phyloP scores from a whole-genome alignment of 2,888 invertebrate species.

The Lithophane socia region DNA sequence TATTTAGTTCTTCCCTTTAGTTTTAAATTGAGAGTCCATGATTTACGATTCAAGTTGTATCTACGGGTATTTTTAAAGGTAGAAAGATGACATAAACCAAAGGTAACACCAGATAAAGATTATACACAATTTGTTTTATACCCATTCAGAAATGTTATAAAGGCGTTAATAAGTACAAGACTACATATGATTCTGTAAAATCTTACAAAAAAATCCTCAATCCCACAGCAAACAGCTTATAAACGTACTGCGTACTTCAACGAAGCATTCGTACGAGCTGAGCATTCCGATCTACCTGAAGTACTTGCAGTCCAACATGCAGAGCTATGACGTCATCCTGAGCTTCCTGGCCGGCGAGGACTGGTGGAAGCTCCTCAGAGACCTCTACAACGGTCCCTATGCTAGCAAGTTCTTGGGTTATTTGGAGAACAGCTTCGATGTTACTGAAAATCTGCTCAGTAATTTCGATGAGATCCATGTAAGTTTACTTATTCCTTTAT shows the following conservation, averaged over 20 bases:
- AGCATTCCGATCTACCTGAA: constrained; percentile 81
- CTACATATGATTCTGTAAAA: neutral
- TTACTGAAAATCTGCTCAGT: constrained; percentile 80
- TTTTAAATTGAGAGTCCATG: neutral
- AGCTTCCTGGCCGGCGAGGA: constrained; percentile 82
- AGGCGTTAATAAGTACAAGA: neutral
- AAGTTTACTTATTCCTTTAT: constrained; percentile 57
- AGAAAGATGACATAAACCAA: neutral
- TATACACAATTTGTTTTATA: neutral
- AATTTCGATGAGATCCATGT: constrained; percentile 86
- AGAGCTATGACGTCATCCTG: constrained; percentile 79
- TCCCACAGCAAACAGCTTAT: constrained; percentile 78
- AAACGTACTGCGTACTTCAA: constrained; percentile 73
- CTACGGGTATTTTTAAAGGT: neutral
- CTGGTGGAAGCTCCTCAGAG: constrained; percentile 83
- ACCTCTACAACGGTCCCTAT: constrained; percentile 79
- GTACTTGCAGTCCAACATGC: constrained; percentile 82
- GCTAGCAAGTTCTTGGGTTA: constrained; percentile 77
- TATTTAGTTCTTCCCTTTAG: neutral
- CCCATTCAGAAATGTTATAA: neutral
- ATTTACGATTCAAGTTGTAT: neutral
- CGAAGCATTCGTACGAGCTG: constrained; percentile 82
- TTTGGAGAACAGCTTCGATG: constrained; percentile 80
- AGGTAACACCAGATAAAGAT: too few relatives aligned
- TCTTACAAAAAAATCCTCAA: neutral